Evolutionary conservation across 1,140 invertebrate species (phyloP), one percentile per base, ranked within the genome.

Genomic region (Polyergus mexicanus): DNA sequence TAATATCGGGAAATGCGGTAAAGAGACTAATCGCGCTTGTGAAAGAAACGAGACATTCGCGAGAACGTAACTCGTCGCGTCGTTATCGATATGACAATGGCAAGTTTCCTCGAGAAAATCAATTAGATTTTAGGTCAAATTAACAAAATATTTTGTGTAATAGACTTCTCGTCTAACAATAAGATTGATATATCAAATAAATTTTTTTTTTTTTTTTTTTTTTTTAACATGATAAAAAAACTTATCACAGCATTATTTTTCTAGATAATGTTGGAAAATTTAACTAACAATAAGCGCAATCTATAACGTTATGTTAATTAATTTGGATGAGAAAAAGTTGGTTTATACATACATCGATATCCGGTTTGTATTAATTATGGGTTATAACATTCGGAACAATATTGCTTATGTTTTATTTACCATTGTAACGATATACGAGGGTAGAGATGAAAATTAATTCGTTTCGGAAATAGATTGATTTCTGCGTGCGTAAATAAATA

Each of bases 401-500:
- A 60, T 72, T 8, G 66, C 22, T 62, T 72, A 62, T 13, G 11
- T 74, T 47, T 60, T 60, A 72, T 74, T 83, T 72, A 62, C 5
- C 28, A 16, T 13, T 41, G 8, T 32, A n/a, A 3, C 19, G 41
- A 77, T n/a, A 65, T 65, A 32, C 25, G 16, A 19, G 8, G 56
- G 76, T 35, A 74, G 38, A 74, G 38, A 44, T 41, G 51, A 11
- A 51, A 54, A 58, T 86, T 86, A 86, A 84, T 84, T 47, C 38
- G 65, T 72, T 86, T 81, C 32, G 44, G 66, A 74, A 86, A 38
- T 83, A 5, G 85, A 60, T 84, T 66, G 69, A 84, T 65, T 65
- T 22, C 69, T 68, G 80, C 44, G 65, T 58, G 65, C 68, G 54
- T 65, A 74, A 72, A 83, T 83, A 72, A 74, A 83, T 60, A 41